Conservation (phyloP, 2,888 invertebrate species). For the Heteropelma amictum region DNA sequence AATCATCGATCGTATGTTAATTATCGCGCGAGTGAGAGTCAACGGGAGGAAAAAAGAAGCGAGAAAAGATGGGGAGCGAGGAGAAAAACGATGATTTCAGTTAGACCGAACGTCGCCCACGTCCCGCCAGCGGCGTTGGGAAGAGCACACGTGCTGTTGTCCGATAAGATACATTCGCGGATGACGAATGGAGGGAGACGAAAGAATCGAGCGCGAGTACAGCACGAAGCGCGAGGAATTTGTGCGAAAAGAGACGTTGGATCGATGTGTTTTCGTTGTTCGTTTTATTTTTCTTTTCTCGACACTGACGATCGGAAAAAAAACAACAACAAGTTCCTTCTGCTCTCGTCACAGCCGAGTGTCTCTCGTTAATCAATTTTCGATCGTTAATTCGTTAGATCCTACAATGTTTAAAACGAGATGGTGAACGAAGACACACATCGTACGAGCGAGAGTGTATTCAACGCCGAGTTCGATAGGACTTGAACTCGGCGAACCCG, state of each 20-base stretch:
- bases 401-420: too few relatives aligned
- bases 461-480: not conserved
- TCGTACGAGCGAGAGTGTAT: not conserved
- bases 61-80: not conserved
- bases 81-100: conserved; percentile 46
- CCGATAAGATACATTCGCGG: conserved; percentile 54
- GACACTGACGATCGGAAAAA: too few relatives aligned
- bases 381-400: too few relatives aligned
- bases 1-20: not conserved
- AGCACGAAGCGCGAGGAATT: too few relatives aligned
- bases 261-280: too few relatives aligned
- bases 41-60: not conserved
- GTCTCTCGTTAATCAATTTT: too few relatives aligned
- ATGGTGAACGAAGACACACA: too few relatives aligned
- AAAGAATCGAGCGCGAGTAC: not conserved
- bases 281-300: too few relatives aligned
- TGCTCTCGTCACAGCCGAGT: too few relatives aligned
- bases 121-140: conserved; percentile 41
- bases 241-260: too few relatives aligned
- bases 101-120: conserved; percentile 59
- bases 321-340: too few relatives aligned
- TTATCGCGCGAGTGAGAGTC: not conserved
- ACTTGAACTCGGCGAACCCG: conserved; percentile 31
- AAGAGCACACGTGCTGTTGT: conserved; percentile 49
- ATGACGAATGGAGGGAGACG: conserved; percentile 32